Evolutionary conservation across 2,888 invertebrate genomes (phyloP), one percentile per base, ranked within the genome.

Genomic region (Tenthredo notha): DNA sequence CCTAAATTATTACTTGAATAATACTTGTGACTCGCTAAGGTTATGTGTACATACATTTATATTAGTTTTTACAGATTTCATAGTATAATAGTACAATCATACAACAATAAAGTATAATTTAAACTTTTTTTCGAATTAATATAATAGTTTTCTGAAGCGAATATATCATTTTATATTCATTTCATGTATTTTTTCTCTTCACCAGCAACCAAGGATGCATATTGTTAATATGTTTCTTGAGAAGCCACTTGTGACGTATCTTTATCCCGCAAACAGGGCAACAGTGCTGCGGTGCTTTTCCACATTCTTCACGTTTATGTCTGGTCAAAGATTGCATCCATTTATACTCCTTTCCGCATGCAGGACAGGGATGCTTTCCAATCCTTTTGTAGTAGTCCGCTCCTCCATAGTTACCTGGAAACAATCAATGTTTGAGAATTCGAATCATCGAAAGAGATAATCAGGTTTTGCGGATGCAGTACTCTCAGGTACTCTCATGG

Each of bases 321-420:
- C 97, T 95, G 90, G 96, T 95, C 89, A 97, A 95, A 37, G 96
- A 96, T 89, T 96, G 96, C 93, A 96, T 96, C 94, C 96, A 96
- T 88, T 96, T 95, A 93, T 97, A 97, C 89, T 96, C 95, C 92
- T 96, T 95, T 91, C 96, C 95, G 92, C 97, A 97, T 88, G 95
- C 95, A 87, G 95, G 95, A 92, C 97, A 94, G 85, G 89, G 89
- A 87, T 93, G 93, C 74, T 89, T 88, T 21, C 93, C 92, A 61
- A 91, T 85, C 80, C 92, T 89, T 87, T 92, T 92, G 90, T 91
- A 92, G 90, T 91, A 92, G 87, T 90, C 89, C 47, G 89, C 86
- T 70, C 61, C 86, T 70, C 72, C 65, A 25, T 21, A 21, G 37
- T 50, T 74, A 7, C 80, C 85, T 83, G 82, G 18, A 83, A 83